phyloP scores from a whole-genome alignment of 2,888 invertebrate genomes.

The Acanthosepion pharaonis region DNA sequence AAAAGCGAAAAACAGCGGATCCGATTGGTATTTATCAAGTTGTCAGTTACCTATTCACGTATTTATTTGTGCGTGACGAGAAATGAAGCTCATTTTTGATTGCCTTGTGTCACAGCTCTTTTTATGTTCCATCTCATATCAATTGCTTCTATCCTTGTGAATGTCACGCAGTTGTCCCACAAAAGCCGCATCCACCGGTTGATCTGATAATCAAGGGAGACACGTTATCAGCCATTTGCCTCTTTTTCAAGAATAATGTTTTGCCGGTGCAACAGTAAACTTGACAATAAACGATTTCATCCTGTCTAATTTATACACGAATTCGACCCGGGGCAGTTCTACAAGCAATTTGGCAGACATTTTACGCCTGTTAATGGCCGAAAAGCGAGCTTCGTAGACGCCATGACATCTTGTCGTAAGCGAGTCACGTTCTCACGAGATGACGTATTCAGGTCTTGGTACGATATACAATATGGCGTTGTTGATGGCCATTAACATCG shows the following conservation, averaged over 20 bases:
- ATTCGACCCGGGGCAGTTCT: not conserved
- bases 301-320: constrained; percentile 6
- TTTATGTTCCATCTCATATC: not conserved
- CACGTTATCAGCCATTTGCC: not conserved
- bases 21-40: too few species aligned
- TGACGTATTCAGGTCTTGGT: not conserved
- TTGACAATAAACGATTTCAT: constrained; percentile 33
- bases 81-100: too few species aligned
- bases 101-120: not conserved
- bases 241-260: not conserved
- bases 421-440: not conserved
- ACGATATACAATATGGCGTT: not conserved
- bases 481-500: not conserved
- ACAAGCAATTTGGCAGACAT: constrained; percentile 33
- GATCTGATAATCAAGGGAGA: not conserved
- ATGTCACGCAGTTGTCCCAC: not conserved
- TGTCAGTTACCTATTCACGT: too few species aligned
- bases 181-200: not conserved
- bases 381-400: not conserved
- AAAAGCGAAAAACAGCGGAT: too few species aligned
- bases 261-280: not conserved
- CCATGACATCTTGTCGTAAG: not conserved
- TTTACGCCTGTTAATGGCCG: not conserved
- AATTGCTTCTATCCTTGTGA: not conserved
- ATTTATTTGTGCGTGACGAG: too few species aligned